Conservation (phyloP, 2,797 vertebrate species). For the Lagorchestes hirsutus region DNA sequence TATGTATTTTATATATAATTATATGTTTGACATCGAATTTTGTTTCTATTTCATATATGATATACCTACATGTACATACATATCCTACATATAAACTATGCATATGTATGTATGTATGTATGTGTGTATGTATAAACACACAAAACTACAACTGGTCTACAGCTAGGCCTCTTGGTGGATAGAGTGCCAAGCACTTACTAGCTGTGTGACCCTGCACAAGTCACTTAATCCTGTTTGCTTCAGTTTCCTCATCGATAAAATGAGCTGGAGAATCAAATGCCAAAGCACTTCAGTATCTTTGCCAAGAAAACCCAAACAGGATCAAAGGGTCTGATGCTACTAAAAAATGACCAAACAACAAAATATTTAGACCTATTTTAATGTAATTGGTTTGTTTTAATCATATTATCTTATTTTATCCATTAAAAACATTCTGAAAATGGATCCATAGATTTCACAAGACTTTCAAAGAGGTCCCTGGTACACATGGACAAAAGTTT, state of each 20-base stretch:
- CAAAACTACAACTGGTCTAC: neutral
- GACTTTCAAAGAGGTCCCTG: neutral
- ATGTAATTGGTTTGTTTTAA: neutral
- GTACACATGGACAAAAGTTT: neutral
- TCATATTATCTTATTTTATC: neutral
- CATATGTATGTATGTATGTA: neutral
- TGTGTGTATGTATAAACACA: neutral
- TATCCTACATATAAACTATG: no score
- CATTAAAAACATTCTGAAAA: neutral
- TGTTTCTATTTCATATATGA: no score
- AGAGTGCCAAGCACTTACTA: neutral
- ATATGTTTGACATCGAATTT: no score
- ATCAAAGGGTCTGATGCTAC: neutral
- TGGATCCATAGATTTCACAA: neutral
- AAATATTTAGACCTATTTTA: neutral
- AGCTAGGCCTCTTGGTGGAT: neutral
- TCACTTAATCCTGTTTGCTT: neutral
- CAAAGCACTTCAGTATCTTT: neutral
- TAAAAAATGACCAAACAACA: neutral
- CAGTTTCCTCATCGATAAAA: neutral
- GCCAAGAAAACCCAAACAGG: neutral
- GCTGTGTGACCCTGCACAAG: neutral
- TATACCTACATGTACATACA: no score
- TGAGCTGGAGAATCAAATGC: neutral
- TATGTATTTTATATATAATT: no score